Evolutionary conservation across 2,797 vertebrate species (phyloP), one percentile per base, ranked within the genome.

Genomic region (Pampus argenteus): DNA sequence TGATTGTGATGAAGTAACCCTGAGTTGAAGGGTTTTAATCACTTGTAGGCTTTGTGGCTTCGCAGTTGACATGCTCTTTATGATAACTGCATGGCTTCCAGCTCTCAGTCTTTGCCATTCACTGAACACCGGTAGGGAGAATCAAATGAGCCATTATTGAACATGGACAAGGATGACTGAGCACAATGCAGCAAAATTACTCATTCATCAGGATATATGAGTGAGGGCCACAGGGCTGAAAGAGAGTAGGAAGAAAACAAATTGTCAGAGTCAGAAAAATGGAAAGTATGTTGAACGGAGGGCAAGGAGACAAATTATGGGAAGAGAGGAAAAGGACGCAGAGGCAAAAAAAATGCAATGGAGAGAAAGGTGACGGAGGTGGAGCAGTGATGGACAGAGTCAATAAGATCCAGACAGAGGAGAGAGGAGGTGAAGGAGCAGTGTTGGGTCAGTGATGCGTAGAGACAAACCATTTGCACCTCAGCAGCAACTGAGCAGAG

Each of bases 1-100:
- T 90, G 87, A 91, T 86, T 81, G 85, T 87, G 87, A 93, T 88
- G 86, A 90, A 92, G 85, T 88, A 89, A 92, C 85, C 85, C 87
- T 8, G 80, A 91, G 88, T 90, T 88, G 87, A 92, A 92, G 88
- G 87, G 86, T 87, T 92, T 89, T 90, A 89, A 92, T 92, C 90
- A 92, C 92, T 91, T 85, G 88, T 88, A 90, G 86, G 88, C 92
- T 90, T 89, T 84, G 89, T 80, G 89, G 85, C 80, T 84, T 84
- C 71, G 29, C 86, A 76, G 84, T 82, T 86, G 89, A 93, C 89
- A 86, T 28, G 71, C 81, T 90, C 83, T 87, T 86, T 85, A 89
- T 88, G 90, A 90, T 88, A 91, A 85, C 87, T 73, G 86, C 70
- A 42, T 71, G 42, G 79, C 89, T 86, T 52, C 71, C 74, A 74